phyloP scores from a whole-genome alignment of 1,140 invertebrate genomes.

The Pygmarrhopalites habei region DNA sequence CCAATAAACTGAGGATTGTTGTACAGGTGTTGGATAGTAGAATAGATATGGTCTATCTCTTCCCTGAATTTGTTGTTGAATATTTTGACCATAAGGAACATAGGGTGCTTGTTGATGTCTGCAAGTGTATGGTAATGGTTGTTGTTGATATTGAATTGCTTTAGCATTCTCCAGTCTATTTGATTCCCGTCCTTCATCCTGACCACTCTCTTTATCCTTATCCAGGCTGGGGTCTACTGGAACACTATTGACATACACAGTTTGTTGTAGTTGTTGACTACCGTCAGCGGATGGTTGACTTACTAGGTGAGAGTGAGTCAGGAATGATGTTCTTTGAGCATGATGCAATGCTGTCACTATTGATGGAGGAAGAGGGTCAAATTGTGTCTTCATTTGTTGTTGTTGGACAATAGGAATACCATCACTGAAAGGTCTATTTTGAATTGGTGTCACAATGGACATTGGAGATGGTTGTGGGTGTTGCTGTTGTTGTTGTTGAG shows the following conservation, averaged over 20 bases:
- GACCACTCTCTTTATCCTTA: no score
- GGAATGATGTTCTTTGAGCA: slow-evolving; percentile 33
- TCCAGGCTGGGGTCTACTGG: not conserved
- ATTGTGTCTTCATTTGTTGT: slow-evolving; percentile 11
- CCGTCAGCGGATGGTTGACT: not conserved
- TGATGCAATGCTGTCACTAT: slow-evolving; percentile 36
- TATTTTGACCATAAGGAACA: not conserved
- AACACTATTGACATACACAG: slow-evolving; percentile 30
- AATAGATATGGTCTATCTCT: slow-evolving; percentile 15
- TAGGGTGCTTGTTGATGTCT: not conserved
- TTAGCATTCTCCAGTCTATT: not conserved
- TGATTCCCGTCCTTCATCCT: not conserved
- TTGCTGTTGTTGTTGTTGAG: no score
- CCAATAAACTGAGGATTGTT: slow-evolving; percentile 25
- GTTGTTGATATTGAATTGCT: not conserved
- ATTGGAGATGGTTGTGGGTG: no score
- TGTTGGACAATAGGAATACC: not conserved
- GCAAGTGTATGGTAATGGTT: not conserved
- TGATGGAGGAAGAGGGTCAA: slow-evolving; percentile 30
- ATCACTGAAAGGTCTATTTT: not conserved
- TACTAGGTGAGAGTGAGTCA: slow-evolving; percentile 35
- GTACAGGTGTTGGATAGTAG: slow-evolving; percentile 19
- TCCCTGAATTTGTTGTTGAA: not conserved
- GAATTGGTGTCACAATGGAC: no score
- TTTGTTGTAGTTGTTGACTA: not conserved